These are phyloP conservation scores for Perca schrenkii DNA, from an alignment of 2,113 vertebrate genomes.

Conservation along the genomic window DNA sequence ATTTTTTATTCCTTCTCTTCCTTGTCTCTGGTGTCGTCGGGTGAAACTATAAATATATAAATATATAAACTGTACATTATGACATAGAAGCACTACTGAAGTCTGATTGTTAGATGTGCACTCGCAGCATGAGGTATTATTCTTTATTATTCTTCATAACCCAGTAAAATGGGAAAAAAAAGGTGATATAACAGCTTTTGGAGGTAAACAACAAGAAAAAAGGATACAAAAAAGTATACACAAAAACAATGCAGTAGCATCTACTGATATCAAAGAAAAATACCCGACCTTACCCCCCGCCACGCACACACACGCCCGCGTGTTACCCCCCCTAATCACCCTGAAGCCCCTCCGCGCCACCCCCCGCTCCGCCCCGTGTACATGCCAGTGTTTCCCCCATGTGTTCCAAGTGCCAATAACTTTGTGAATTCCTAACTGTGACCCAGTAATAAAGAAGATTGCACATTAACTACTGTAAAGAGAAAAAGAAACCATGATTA, in stretches of 20 bases:
- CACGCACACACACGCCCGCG: slow-evolving; percentile 20
- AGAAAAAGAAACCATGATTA: slow-evolving; percentile 85
- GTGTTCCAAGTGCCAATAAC: slow-evolving; percentile 92
- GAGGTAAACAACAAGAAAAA: slow-evolving; percentile 41
- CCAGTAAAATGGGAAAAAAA: slow-evolving; percentile 57
- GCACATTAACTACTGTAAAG: slow-evolving; percentile 94
- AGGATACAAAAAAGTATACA: background rate
- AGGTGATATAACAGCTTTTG: slow-evolving; percentile 63
- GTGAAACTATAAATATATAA: slow-evolving; percentile 78
- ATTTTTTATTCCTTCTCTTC: slow-evolving; percentile 51
- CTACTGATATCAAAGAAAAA: slow-evolving; percentile 77
- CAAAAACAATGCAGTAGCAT: slow-evolving; percentile 76
- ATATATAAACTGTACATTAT: slow-evolving; percentile 85
- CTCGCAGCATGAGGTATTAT: slow-evolving; percentile 87
- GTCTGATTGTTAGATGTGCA: slow-evolving; percentile 87
- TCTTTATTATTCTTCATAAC: slow-evolving; percentile 78
- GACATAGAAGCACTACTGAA: slow-evolving; percentile 86
- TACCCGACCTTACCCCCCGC: slow-evolving; percentile 38
- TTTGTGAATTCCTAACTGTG: slow-evolving; percentile 88
- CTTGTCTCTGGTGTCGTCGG: slow-evolving; percentile 80
- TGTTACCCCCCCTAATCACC: slow-evolving; percentile 27
- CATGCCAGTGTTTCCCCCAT: slow-evolving; percentile 84
- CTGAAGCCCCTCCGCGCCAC: slow-evolving; percentile 20
- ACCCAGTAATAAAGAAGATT: slow-evolving; percentile 89
- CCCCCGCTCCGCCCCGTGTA: slow-evolving; percentile 54